Evolutionary conservation across 2,888 invertebrate species (phyloP), one percentile per base, ranked within the genome.

Genomic region (Pemphredon lugubris): DNA sequence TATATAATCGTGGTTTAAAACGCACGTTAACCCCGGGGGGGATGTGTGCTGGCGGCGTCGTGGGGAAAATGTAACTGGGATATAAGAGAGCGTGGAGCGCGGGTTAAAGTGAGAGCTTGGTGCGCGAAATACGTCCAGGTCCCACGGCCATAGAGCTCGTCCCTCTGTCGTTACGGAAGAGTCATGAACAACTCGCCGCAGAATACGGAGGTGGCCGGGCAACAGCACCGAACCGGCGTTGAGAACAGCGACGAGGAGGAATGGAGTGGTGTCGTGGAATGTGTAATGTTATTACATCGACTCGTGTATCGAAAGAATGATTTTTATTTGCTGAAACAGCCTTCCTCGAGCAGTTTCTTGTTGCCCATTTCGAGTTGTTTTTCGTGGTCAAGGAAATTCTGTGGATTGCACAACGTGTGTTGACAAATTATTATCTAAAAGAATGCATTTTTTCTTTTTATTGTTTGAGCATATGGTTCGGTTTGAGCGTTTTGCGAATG

Each of bases 201-300:
- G 77, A 87, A 86, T 57, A 79, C 84, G 6, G 78, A 76, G 76
- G 77, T 60, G 59, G 76, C 81, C 59, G 78, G 74, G 53, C 81
- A 84, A 78, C 68, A 70, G 50, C 79, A 71, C 63, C 83, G 53
- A 71, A 60, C 77, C 68, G 77, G 84, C 61, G 83, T 84, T 57
- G 88, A 86, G 57, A 87, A 88, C 84, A 89, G 88, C 78, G 89
- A 90, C 72, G 89, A 90, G 61, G 89, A 90, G 55, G 89, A 90
- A 63, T 90, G 89, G 89, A 90, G 87, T 79, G 88, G 88, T 76
- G 86, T 87, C 77, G 88, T 89, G 74, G 89, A 89, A 87, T 88
- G 89, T 83, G 89, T 89, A 88, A 84, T 75, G 68, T 75, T 77
- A 67, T 73, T 77, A 45, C 72, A 72, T 73, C 73, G 73, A 73